These are phyloP conservation scores for Ciconia maguari DNA, from an alignment of 2,113 vertebrate genomes.

Conservation along the genomic window DNA sequence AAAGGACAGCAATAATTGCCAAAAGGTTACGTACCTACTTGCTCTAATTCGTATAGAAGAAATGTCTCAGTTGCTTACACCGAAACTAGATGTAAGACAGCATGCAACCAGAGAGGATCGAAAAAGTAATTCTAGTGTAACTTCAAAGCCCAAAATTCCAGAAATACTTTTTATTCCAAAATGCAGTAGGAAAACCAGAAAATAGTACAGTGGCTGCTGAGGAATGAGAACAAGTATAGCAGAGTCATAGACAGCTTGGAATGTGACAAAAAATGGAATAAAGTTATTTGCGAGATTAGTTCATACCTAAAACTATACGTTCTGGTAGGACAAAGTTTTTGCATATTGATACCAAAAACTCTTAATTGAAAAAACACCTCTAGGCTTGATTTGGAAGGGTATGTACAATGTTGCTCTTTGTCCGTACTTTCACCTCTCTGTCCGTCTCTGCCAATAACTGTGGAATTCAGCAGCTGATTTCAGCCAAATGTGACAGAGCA, in stretches of 20 bases:
- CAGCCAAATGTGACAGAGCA: neutral
- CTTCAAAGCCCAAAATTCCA: neutral
- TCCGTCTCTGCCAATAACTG: neutral
- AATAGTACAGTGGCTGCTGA: neutral
- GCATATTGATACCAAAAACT: neutral
- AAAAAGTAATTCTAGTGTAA: neutral
- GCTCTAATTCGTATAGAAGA: neutral
- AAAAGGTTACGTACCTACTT: neutral
- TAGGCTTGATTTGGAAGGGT: neutral
- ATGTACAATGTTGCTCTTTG: rapidly evolving
- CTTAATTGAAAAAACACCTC: neutral
- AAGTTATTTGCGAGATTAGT: neutral
- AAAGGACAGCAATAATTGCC: neutral
- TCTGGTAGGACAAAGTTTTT: neutral
- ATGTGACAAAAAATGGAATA: neutral
- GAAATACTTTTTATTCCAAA: neutral
- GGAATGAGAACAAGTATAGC: neutral
- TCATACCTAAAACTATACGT: neutral
- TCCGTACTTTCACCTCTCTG: neutral
- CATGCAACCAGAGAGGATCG: neutral
- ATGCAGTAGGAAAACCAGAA: neutral
- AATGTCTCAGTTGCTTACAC: neutral
- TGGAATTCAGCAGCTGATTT: neutral
- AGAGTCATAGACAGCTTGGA: neutral
- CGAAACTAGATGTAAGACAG: neutral